These are phyloP conservation scores for Pycnonotus jocosus DNA, from an alignment of 2,113 vertebrate genomes.

Conservation along the genomic window DNA sequence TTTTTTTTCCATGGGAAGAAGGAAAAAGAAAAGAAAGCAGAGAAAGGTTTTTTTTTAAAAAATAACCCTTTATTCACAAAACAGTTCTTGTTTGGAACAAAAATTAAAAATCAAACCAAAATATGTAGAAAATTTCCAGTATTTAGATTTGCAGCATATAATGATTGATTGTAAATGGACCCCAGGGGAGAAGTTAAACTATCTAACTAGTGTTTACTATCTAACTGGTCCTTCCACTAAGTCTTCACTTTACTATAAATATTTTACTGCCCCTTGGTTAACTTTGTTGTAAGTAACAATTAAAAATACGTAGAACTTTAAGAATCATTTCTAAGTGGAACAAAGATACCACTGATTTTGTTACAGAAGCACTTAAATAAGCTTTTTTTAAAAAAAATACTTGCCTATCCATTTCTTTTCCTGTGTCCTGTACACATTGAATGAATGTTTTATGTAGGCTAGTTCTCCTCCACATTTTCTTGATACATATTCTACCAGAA, in stretches of 20 bases:
- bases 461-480: not conserved
- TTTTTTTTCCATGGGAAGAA: not conserved
- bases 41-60: fast-evolving
- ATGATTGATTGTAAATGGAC: fast-evolving
- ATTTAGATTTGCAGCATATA: not conserved
- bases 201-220: not conserved
- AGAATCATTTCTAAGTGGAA: not conserved
- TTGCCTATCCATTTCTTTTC: not conserved
- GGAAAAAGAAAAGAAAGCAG: fast-evolving
- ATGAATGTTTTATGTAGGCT: not conserved
- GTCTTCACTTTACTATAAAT: not conserved
- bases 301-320: not conserved
- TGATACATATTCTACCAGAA: not conserved
- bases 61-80: not conserved
- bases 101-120: not conserved
- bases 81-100: not conserved
- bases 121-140: not conserved
- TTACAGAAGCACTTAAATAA: not conserved
- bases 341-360: not conserved
- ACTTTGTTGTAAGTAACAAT: not conserved
- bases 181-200: not conserved
- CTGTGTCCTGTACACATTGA: not conserved
- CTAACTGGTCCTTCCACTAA: not conserved
- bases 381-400: not conserved
- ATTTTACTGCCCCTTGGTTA: not conserved